Conservation (phyloP, 2,113 vertebrate species). For the Sorex fumeus region DNA sequence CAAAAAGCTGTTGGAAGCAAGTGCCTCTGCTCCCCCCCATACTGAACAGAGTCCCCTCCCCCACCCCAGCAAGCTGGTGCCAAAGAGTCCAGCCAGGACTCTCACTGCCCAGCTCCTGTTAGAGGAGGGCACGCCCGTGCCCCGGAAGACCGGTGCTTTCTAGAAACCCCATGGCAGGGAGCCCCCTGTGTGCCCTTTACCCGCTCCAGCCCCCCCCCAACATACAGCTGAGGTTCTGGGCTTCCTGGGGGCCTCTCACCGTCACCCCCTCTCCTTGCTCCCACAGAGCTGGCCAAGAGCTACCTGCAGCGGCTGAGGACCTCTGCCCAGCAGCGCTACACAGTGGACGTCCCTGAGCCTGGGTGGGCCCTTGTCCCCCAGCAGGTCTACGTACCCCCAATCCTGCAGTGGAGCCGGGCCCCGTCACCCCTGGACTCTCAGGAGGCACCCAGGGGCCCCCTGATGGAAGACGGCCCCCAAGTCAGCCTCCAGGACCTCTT, state of each 20-base stretch:
- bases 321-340: slow-evolving; percentile 82
- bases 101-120: not conserved
- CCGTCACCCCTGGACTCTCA: slow-evolving; percentile 79
- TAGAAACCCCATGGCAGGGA: not conserved
- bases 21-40: no score
- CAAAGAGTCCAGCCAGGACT: no score
- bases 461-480: slow-evolving; percentile 83
- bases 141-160: not conserved
- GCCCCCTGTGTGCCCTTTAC: not conserved
- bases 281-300: slow-evolving; percentile 87
- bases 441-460: slow-evolving; percentile 57
- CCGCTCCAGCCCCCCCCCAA: not conserved
- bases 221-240: not conserved
- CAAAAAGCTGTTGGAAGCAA: no score
- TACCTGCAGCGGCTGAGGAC: slow-evolving; percentile 84
- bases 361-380: slow-evolving; percentile 80
- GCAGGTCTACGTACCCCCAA: slow-evolving; percentile 88
- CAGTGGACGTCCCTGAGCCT: slow-evolving; percentile 50
- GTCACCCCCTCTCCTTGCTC: not conserved
- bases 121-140: not conserved
- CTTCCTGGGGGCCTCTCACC: not conserved
- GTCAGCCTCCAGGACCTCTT: slow-evolving; percentile 90
- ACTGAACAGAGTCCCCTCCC: no score
- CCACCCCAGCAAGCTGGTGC: not conserved
- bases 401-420: slow-evolving; percentile 82